Conservation (phyloP, 2,113 vertebrate species). For the Lynx canadensis region DNA sequence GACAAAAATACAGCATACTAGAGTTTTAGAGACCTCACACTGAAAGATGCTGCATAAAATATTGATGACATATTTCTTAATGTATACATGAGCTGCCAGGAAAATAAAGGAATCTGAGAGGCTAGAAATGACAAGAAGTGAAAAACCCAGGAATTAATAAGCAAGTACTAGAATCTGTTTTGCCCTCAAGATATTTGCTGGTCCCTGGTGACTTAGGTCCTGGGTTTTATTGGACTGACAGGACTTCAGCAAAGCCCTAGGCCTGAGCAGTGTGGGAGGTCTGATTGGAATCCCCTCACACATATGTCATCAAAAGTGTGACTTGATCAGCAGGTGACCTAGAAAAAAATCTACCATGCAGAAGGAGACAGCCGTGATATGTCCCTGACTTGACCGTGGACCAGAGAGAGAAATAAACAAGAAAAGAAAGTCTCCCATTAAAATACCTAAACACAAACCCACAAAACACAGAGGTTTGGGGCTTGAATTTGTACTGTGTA, state of each 20-base stretch:
- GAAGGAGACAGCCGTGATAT: neutral
- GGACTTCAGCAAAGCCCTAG: neutral
- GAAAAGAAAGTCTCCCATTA: neutral
- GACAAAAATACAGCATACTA: neutral
- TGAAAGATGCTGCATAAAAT: neutral
- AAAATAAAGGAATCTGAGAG: conserved; percentile 50
- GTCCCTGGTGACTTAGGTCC: neutral
- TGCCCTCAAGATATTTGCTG: conserved; percentile 25
- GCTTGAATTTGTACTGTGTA: neutral
- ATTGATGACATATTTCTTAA: conserved; percentile 30
- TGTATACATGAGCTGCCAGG: neutral
- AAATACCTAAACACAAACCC: neutral
- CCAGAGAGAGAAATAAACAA: neutral
- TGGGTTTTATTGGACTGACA: conserved; percentile 16
- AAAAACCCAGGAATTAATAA: conserved; percentile 19
- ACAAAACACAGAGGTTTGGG: neutral
- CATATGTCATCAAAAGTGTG: neutral
- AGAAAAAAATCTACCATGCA: conserved; percentile 17
- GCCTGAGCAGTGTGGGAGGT: neutral
- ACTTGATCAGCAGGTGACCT: neutral
- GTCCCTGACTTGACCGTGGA: neutral
- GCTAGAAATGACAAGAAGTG: conserved; percentile 5
- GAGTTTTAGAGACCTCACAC: neutral
- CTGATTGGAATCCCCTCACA: neutral
- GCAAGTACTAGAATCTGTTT: neutral